Evolutionary conservation across 1,140 invertebrate species (phyloP).

Genomic region (Caenorhabditis elegans): DNA sequence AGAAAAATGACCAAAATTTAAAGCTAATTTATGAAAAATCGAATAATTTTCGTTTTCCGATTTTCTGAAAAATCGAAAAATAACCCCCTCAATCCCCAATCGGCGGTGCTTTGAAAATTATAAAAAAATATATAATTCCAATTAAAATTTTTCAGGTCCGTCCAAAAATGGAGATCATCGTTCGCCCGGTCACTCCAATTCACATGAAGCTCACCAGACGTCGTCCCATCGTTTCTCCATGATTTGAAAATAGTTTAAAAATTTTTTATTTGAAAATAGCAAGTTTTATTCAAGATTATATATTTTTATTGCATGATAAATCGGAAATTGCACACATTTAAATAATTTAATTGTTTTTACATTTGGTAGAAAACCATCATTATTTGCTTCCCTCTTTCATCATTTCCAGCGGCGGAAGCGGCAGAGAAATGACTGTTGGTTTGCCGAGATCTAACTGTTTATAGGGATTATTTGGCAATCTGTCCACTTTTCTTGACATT

Average conservation of each 20-base stretch:
- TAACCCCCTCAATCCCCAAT: no score
- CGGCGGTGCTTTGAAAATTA: constrained; percentile 66
- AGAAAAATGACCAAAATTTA: no score
- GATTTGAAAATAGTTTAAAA: background rate
- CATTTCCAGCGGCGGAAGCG: background rate
- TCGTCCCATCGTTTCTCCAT: background rate
- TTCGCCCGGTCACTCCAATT: constrained; percentile 66
- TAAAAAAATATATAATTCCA: background rate
- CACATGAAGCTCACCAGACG: constrained; percentile 60
- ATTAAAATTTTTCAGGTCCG: background rate
- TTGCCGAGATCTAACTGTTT: background rate
- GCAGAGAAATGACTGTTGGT: background rate
- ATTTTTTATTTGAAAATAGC: background rate
- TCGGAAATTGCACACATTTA: background rate
- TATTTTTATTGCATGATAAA: constrained; percentile 1
- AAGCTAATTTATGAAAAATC: no score
- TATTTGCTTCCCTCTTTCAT: background rate
- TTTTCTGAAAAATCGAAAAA: constrained; percentile 62
- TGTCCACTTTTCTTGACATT: background rate
- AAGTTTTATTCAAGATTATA: background rate
- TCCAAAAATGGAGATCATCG: constrained; percentile 65
- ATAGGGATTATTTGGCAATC: background rate
- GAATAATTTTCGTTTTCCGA: no score
- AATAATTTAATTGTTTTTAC: no score
- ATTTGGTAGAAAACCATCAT: no score